Percentiles rank a stretch among this genome's conserved stretches.
Evolutionary conservation across 1,140 invertebrate species (phyloP).

Genomic region (Anoplolepis gracilipes): DNA sequence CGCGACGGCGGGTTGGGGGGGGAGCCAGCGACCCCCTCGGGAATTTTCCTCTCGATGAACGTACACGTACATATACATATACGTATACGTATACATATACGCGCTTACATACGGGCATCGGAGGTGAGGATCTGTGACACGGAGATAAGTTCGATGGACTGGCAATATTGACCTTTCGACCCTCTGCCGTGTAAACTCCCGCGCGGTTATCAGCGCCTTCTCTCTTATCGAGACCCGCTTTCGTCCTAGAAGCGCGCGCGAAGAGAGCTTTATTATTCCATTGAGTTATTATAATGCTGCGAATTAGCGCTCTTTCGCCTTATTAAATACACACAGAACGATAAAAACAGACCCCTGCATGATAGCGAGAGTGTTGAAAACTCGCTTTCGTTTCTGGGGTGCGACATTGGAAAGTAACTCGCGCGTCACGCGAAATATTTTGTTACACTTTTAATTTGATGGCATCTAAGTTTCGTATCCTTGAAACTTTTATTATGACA

Average conservation of each 20-base stretch:
- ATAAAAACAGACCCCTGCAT: constrained; percentile 31
- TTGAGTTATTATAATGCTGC: constrained; percentile 49
- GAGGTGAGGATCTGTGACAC: constrained; percentile 69
- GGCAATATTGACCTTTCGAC: constrained; percentile 74
- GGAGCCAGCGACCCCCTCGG: constrained; percentile 34
- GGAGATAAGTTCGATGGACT: constrained; percentile 70
- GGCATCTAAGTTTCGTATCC: not conserved
- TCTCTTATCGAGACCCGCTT: constrained; percentile 55
- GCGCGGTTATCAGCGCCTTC: constrained; percentile 50
- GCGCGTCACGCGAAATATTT: not conserved
- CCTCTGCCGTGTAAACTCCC: constrained; percentile 62
- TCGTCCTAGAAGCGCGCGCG: constrained; percentile 33
- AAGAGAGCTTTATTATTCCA: constrained; percentile 62
- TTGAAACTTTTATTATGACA: not conserved
- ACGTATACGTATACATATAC: not conserved
- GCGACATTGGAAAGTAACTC: constrained; percentile 1
- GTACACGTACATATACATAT: not conserved
- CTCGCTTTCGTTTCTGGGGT: not conserved
- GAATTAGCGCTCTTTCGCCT: not conserved
- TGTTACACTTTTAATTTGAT: not conserved
- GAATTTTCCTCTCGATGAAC: constrained; percentile 64
- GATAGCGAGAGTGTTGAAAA: not conserved
- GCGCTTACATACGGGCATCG: constrained; percentile 28
- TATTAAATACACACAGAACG: constrained; percentile 33
- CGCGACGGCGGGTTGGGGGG: too few species aligned